Base-by-base conservation (phyloP, 2,113 vertebrate genomes). In the Mustela nigripes region DNA sequence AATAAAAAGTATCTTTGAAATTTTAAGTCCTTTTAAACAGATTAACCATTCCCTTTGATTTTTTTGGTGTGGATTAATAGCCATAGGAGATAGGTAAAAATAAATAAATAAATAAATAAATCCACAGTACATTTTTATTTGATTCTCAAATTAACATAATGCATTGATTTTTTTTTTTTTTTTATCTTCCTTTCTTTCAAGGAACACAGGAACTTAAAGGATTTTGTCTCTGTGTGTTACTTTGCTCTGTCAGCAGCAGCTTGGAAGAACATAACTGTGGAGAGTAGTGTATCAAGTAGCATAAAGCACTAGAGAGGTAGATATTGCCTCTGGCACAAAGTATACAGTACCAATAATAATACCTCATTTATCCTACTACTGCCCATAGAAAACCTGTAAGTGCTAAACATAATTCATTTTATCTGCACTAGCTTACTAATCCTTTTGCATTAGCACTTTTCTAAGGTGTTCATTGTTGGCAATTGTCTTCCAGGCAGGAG, bases 321-420 rank as follows among this genome's bases (percentile, higher is more conserved):
- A 60, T 96, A 96, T 60, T 95, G 84, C 92, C 78, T 96, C 88
- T 97, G 95, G 92, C 88, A 74, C 87, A 81, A 83, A 97, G 82
- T 74, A 65, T 48, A 91, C 45, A 63, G 58, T 82, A 92, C 80
- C 94, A 96, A 91, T 94, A 92, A 97, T 94, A 92, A 97, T 62
- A 80, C 73, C 53, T 90, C 90, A 94, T 96, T 96, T 97, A 95
- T 95, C 48, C 84, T 87, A 22, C 74, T 94, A 73, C 67, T 96
- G 78, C 56, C 62, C 95, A 82, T 58, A 81, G 58, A 96, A 96
- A 96, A 79, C 63, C 81, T 0, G 7, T 89, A 96, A 95, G 71
- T 94, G 85, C 84, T 96, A 92, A 93, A 71, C 67, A 80, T 95
- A 98, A 97, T 95, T 98, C 56, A 97, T 96, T 96, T 94, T 93